Base-by-base conservation (phyloP, 2,888 invertebrate genomes). In the Ochropacha duplaris region DNA sequence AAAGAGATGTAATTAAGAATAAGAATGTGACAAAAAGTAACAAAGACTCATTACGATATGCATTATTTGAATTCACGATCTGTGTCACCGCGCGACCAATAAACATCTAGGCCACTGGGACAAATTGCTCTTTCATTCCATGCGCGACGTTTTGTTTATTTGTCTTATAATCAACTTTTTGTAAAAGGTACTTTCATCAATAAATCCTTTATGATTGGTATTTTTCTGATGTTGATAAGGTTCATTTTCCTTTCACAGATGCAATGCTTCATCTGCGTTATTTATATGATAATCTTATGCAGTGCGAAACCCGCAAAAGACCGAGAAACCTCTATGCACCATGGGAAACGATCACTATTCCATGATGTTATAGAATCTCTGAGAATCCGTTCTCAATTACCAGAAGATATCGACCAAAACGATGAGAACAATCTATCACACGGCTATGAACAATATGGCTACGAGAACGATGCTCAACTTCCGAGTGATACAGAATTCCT, bases 211-310 rank as follows among this genome's bases (percentile, higher is more conserved):
- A 39, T 39, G 39, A 44, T 44, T 44, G 44, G n/a, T 19, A 44
- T 9, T 44, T 19, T 16, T 44, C 19, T 44, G 19, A 44, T 44
- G 51, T 31, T 36, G 44, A 36, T 54, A 57, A 55, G 12, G 24
- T 51, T 22, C n/a, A 26, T 63, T 66, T 67, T 65, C n/a, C 19
- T 49, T 68, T 78, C 72, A 49, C 87, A 92, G 92, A 92, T 92
- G 92, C 88, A 92, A 69, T 90, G 92, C 66, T 92, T 84, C 76
- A 86, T 90, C 59, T 92, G 92, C 65, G 84, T 92, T 54, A 86
- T 86, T 34, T 92, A 90, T 58, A 82, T 91, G 79, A 79, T 92
- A 57, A 84, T 91, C 60, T 65, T 88, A 19, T 86, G 85, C 64
- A 81, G 81, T 58, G 86, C 87, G 4, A 84, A 78, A 50, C 91